Evolutionary conservation across 2,113 vertebrate species (phyloP).

Genomic region (Leucopsar rothschildi): DNA sequence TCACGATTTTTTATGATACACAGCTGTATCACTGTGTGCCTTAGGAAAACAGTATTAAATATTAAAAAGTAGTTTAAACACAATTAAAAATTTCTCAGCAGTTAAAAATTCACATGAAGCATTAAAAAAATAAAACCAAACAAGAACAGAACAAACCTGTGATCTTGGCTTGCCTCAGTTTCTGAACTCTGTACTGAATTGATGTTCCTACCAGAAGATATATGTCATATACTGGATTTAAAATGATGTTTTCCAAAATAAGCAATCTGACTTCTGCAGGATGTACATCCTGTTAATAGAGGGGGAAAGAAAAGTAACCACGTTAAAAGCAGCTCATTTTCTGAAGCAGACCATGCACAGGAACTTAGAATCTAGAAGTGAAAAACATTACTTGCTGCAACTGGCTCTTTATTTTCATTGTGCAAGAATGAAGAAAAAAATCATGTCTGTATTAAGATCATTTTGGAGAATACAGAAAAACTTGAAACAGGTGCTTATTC

Average conservation of each 20-base stretch:
- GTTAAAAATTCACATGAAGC: background rate
- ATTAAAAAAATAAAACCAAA: background rate
- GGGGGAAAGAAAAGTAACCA: background rate
- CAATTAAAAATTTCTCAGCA: background rate
- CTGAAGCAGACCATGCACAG: background rate
- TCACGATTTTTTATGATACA: background rate
- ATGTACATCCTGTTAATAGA: conserved; percentile 78
- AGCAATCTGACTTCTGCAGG: conserved; percentile 92
- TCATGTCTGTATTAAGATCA: background rate
- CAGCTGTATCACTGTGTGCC: background rate
- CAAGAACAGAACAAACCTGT: conserved; percentile 76
- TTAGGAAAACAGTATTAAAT: background rate
- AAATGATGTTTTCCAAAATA: conserved; percentile 95
- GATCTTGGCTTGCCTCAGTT: conserved; percentile 91
- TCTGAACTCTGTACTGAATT: conserved; percentile 89
- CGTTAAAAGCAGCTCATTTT: background rate
- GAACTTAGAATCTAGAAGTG: background rate
- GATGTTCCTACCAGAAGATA: conserved; percentile 91
- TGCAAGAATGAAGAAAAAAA: background rate
- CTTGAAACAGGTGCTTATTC: background rate
- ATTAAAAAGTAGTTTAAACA: background rate
- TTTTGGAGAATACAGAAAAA: background rate
- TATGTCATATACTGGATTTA: conserved; percentile 86
- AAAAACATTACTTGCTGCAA: background rate
- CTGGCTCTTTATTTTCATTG: background rate